These are phyloP conservation scores for Gallinago media DNA, from an alignment of 2,113 vertebrate genomes.

Conservation along the genomic window DNA sequence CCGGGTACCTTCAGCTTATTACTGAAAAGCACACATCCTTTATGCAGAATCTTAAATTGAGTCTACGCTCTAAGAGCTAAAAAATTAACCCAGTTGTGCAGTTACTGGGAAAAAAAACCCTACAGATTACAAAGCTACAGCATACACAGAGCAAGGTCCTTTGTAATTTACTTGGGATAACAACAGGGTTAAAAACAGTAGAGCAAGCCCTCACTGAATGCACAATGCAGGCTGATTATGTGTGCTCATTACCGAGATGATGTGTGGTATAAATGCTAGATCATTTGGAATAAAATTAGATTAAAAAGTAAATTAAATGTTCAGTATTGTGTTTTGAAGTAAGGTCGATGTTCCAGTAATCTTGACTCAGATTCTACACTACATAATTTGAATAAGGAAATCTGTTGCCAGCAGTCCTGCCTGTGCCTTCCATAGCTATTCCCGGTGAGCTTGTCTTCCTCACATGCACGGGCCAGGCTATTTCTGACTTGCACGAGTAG, in stretches of 20 bases:
- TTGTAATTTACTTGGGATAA: background rate
- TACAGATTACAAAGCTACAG: background rate
- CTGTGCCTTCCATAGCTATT: background rate
- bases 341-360: background rate
- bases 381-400: background rate
- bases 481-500: background rate
- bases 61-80: background rate
- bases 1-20: background rate
- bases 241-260: background rate
- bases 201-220: background rate
- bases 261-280: background rate
- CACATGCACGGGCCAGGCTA: background rate
- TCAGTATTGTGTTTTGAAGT: background rate
- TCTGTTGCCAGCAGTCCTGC: background rate
- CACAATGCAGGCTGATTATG: background rate
- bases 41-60: conserved; percentile 18
- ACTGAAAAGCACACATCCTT: conserved; percentile 4
- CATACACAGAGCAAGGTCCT: background rate
- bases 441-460: background rate
- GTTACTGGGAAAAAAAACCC: background rate
- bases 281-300: background rate
- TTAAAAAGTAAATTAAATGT: background rate
- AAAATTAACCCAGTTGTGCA: conserved; percentile 15
- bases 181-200: background rate
- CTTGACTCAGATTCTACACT: background rate